A percentile compares a stretch with the other conserved stretches of the same genome.
These are phyloP conservation scores for Progne subis DNA, from an alignment of 2,113 vertebrate genomes.

Conservation along the genomic window DNA sequence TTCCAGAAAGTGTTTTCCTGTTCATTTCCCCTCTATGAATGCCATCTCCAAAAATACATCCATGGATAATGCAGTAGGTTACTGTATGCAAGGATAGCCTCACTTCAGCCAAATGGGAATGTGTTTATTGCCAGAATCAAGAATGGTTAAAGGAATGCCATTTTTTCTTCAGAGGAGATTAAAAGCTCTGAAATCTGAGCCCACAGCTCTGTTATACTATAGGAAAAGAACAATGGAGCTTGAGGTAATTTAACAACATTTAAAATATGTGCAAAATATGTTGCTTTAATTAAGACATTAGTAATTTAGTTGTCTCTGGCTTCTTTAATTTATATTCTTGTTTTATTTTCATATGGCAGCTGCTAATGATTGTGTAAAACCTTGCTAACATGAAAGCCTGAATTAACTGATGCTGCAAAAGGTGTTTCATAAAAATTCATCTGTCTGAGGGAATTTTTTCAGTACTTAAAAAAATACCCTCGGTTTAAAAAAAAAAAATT, in stretches of 20 bases:
- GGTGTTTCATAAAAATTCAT: neutral
- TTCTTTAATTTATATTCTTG: neutral
- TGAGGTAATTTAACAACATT: conserved; percentile 26
- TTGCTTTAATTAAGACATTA: neutral
- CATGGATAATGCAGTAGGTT: conserved; percentile 74
- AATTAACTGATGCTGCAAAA: neutral
- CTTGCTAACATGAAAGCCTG: neutral
- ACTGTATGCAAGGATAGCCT: conserved; percentile 76
- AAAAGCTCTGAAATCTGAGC: conserved; percentile 54
- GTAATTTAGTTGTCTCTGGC: neutral
- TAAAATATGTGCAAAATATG: neutral
- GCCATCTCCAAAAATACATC: neutral
- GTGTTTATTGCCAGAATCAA: conserved; percentile 73
- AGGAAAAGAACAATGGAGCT: conserved; percentile 71
- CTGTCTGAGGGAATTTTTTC: neutral
- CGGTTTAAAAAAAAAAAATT: neutral
- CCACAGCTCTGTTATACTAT: conserved; percentile 56
- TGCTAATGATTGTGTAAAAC: neutral
- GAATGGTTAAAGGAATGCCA: conserved; percentile 38
- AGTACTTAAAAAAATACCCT: neutral
- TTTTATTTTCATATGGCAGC: neutral
- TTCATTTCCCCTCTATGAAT: neutral
- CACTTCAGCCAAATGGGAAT: conserved; percentile 77
- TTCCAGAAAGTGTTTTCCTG: neutral
- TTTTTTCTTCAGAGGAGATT: conserved; percentile 48